A percentile compares a stretch with the other conserved stretches of the same genome.
These are phyloP conservation scores for Platyura marginata DNA, from an alignment of 1,140 invertebrate species.

Conservation along the genomic window DNA sequence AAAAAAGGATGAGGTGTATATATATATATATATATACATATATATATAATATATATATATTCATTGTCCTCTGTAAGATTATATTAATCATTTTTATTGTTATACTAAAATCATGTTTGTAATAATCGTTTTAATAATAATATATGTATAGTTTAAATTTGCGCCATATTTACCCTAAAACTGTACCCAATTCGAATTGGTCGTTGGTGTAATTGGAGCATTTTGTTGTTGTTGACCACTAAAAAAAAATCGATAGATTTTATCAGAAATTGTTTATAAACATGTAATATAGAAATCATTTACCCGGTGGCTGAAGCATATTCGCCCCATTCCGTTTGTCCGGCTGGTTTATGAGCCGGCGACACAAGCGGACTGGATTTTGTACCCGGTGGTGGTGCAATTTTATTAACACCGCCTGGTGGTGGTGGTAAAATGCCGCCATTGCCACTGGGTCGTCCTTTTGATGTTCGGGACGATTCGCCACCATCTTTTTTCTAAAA, in stretches of 20 bases:
- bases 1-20: too few relatives aligned
- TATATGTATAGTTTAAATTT: too few relatives aligned
- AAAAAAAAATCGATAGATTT: neutral
- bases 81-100: too few relatives aligned
- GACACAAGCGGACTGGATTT: conserved; percentile 46
- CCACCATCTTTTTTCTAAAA: conserved; percentile 73
- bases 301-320: conserved; percentile 54
- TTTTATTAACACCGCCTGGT: conserved; percentile 33
- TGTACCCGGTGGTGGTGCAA: conserved; percentile 73
- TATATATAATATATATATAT: too few relatives aligned
- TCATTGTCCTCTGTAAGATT: too few relatives aligned
- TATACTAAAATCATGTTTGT: too few relatives aligned
- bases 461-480: conserved; percentile 41
- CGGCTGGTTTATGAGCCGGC: conserved; percentile 41
- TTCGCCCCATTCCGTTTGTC: conserved; percentile 52
- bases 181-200: conserved; percentile 51
- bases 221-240: conserved; percentile 22
- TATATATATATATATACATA: too few relatives aligned
- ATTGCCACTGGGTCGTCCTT: conserved; percentile 27
- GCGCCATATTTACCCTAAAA: too few relatives aligned
- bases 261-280: neutral
- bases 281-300: conserved; percentile 5
- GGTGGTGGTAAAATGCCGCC: conserved; percentile 19
- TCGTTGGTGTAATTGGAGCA: conserved; percentile 26
- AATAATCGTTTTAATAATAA: too few relatives aligned